phyloP scores from a whole-genome alignment of 2,888 invertebrate species.

The Norana najaformis region DNA sequence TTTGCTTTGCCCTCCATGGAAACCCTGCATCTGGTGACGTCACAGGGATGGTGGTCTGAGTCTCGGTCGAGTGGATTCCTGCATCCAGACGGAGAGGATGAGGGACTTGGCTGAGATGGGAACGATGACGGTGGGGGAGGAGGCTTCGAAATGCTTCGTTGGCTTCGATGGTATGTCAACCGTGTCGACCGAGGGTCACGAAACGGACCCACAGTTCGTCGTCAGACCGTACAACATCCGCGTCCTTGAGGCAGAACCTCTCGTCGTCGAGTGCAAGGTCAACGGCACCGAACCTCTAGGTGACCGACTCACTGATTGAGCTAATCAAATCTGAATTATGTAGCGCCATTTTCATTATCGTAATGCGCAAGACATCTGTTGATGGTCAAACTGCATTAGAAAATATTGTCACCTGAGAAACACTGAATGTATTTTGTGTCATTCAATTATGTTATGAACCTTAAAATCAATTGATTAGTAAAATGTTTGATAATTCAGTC shows the following conservation, averaged over 20 bases:
- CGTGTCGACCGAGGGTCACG: conserved; percentile 10
- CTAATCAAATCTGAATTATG: too few relatives aligned
- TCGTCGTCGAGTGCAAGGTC: conserved; percentile 9
- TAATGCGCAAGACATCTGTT: too few relatives aligned
- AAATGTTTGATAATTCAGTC: not conserved
- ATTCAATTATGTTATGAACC: too few relatives aligned
- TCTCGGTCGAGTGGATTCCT: not conserved
- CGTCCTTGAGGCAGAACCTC: conserved; percentile 14
- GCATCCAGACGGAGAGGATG: not conserved
- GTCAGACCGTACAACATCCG: not conserved
- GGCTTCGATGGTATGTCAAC: conserved; percentile 16
- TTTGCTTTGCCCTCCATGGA: too few relatives aligned
- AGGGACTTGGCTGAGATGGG: not conserved
- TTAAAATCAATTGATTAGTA: too few relatives aligned
- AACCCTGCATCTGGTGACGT: too few relatives aligned
- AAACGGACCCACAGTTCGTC: conserved; percentile 16
- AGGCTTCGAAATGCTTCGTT: not conserved
- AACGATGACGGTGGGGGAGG: not conserved
- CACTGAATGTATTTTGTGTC: too few relatives aligned
- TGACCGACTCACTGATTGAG: not conserved
- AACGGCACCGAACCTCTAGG: conserved; percentile 15
- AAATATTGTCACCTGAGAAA: too few relatives aligned
- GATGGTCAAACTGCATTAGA: too few relatives aligned
- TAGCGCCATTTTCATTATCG: too few relatives aligned
- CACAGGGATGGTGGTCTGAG: not conserved